A percentile compares a stretch with the other conserved stretches of the same genome.
These are phyloP conservation scores for Pseudomyrmex sp. DNA, from an alignment of 1,140 invertebrate genomes.

Conservation along the genomic window DNA sequence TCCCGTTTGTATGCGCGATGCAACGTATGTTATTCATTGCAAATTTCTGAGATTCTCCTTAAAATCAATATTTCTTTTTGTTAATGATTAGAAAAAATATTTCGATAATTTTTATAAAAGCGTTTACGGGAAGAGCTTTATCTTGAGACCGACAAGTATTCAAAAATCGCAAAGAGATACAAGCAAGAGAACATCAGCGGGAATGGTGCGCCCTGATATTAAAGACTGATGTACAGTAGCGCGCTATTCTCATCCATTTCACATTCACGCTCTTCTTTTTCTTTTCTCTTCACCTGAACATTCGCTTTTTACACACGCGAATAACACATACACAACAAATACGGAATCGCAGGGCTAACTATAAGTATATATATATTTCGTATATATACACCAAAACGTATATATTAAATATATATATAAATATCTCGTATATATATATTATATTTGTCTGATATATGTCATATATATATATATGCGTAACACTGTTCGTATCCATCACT, in stretches of 20 bases:
- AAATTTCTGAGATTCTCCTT: no score
- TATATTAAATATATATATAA: slow-evolving; percentile 66
- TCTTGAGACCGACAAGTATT: slow-evolving; percentile 24
- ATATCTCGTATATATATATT: slow-evolving; percentile 71
- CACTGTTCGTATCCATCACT: slow-evolving; percentile 64
- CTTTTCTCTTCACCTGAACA: slow-evolving; percentile 34
- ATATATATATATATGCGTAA: slow-evolving; percentile 75
- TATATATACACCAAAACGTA: slow-evolving; percentile 59
- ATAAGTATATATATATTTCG: slow-evolving; percentile 73
- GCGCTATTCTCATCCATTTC: slow-evolving; percentile 82
- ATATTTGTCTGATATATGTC: slow-evolving; percentile 76
- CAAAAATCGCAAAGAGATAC: slow-evolving; percentile 62
- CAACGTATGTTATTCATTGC: no score
- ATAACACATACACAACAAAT: slow-evolving; percentile 56
- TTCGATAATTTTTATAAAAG: no score
- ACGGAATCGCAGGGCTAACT: slow-evolving; percentile 74
- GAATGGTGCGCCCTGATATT: slow-evolving; percentile 86
- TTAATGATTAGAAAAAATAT: no score
- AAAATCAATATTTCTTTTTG: no score
- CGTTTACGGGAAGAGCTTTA: background rate
- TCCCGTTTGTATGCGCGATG: no score
- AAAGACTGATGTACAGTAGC: slow-evolving; percentile 86
- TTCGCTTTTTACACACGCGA: slow-evolving; percentile 43
- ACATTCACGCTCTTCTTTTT: slow-evolving; percentile 72
- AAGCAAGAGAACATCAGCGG: slow-evolving; percentile 76